phyloP scores from a whole-genome alignment of 2,113 vertebrate species.

The Dolichallabes microphthalmus region DNA sequence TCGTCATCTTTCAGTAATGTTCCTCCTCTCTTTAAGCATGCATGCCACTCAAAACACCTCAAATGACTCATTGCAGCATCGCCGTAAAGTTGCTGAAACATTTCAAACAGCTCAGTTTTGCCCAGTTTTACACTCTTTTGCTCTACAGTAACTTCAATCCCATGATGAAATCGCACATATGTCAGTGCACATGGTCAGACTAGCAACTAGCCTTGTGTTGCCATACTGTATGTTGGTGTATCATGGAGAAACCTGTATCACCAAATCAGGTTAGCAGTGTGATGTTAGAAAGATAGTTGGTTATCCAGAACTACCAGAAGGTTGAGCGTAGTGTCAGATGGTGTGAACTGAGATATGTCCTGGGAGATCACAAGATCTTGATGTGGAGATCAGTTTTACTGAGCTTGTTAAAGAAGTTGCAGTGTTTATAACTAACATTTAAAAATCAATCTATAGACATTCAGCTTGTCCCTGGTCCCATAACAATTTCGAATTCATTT shows the following conservation, averaged over 20 bases:
- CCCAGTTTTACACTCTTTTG: too few relatives aligned
- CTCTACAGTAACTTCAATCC: too few relatives aligned
- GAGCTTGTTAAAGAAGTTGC: background rate
- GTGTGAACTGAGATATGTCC: background rate
- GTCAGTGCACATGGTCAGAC: too few relatives aligned
- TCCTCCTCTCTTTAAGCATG: too few relatives aligned
- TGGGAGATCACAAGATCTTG: background rate
- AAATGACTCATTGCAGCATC: too few relatives aligned
- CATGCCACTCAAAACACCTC: too few relatives aligned
- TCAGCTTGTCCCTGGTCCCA: background rate
- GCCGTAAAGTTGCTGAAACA: too few relatives aligned
- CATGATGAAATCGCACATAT: too few relatives aligned
- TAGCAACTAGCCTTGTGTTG: too few relatives aligned
- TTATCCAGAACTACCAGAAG: background rate
- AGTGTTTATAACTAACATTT: background rate
- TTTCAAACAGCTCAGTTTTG: too few relatives aligned
- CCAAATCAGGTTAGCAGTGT: background rate
- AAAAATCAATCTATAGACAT: background rate
- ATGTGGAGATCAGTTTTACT: background rate
- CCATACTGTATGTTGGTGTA: too few relatives aligned
- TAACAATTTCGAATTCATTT: background rate
- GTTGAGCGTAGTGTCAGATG: background rate
- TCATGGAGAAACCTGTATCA: background rate
- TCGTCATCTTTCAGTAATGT: too few relatives aligned
- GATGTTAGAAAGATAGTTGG: background rate